phyloP scores from a whole-genome alignment of 2,888 invertebrate species.

The Dryobota labecula region DNA sequence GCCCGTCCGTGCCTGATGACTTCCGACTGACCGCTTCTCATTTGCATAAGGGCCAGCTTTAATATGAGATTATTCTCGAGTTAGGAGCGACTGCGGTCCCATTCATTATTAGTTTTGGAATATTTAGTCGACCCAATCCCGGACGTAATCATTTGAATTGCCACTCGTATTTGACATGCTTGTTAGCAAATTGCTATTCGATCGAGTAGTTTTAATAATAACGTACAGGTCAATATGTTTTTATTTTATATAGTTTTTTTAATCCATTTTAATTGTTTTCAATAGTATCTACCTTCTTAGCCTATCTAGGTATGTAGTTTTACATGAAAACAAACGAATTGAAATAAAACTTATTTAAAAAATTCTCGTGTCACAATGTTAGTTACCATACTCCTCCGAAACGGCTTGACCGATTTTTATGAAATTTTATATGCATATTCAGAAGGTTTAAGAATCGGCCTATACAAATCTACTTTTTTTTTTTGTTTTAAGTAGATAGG shows the following conservation, averaged over 20 bases:
- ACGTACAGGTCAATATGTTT: slow-evolving; percentile 1
- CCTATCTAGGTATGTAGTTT: not conserved
- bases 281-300: not conserved
- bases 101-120: slow-evolving; percentile 88
- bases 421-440: too few relatives aligned
- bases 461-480: too few relatives aligned
- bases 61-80: slow-evolving; percentile 89
- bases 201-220: slow-evolving; percentile 39
- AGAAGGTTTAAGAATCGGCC: too few relatives aligned
- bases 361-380: too few relatives aligned
- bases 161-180: slow-evolving; percentile 75
- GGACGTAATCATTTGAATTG: slow-evolving; percentile 80
- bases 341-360: too few relatives aligned
- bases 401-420: too few relatives aligned
- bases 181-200: slow-evolving; percentile 73
- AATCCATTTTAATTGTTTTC: not conserved
- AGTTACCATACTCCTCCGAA: too few relatives aligned
- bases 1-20: slow-evolving; percentile 80
- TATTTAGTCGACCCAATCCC: slow-evolving; percentile 82
- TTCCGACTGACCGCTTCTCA: slow-evolving; percentile 88
- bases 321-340: not conserved
- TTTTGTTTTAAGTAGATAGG: too few relatives aligned
- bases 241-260: not conserved
- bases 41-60: slow-evolving; percentile 89
- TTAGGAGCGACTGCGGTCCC: slow-evolving; percentile 80